phyloP scores from a whole-genome alignment of 2,888 invertebrate genomes.

The Oligia strigilis region DNA sequence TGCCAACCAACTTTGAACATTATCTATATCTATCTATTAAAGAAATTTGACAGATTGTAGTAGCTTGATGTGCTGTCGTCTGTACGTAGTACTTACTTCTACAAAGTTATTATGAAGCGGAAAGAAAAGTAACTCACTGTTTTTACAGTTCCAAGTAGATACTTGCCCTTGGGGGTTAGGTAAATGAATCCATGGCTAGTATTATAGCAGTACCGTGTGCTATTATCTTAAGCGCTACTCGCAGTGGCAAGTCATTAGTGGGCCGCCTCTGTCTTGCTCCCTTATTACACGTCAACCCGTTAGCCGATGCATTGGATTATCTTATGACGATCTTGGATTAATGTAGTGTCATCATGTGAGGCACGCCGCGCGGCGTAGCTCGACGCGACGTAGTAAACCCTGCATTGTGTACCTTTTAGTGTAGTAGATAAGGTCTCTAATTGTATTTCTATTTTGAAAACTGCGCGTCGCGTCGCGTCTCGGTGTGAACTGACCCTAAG shows the following conservation, averaged over 20 bases:
- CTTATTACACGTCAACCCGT: conserved; percentile 64
- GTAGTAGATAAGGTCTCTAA: no score
- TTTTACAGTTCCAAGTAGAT: conserved; percentile 16
- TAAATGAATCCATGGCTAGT: conserved; percentile 48
- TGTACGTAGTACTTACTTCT: neutral
- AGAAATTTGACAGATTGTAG: no score
- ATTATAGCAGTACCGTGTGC: conserved; percentile 45
- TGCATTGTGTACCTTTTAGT: no score
- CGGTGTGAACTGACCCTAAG: no score
- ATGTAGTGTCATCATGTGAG: conserved; percentile 23
- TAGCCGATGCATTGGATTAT: conserved; percentile 48
- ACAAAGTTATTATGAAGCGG: conserved; percentile 4
- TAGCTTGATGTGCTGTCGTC: no score
- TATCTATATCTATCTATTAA: no score
- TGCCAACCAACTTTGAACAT: no score
- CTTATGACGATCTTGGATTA: conserved; percentile 37
- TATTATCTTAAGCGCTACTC: conserved; percentile 57
- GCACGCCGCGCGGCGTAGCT: no score
- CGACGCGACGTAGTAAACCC: no score
- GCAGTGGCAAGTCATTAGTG: conserved; percentile 63
- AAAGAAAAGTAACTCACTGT: conserved; percentile 13
- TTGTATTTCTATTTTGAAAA: no score
- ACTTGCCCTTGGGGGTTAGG: conserved; percentile 50
- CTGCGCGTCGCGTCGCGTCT: no score
- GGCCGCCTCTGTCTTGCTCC: conserved; percentile 56